phyloP scores from a whole-genome alignment of 2,888 invertebrate species.

The Aromia moschata region DNA sequence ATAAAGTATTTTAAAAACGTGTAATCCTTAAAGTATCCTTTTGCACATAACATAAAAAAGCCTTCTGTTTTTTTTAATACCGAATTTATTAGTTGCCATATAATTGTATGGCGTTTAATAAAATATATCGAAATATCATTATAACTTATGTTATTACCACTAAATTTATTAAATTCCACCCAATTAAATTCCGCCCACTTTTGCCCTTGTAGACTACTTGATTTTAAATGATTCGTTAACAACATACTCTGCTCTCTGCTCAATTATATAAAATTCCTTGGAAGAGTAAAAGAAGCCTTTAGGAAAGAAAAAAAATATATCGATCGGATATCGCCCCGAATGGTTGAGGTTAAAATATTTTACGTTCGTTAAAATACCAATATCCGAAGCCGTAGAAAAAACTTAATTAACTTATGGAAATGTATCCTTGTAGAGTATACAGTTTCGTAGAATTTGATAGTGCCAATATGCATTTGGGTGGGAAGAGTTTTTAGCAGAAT shows the following conservation, averaged over 20 bases:
- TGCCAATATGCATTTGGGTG: neutral
- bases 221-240: neutral
- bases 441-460: neutral
- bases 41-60: too few relatives aligned
- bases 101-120: too few relatives aligned
- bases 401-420: conserved; percentile 1
- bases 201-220: neutral
- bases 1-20: too few relatives aligned
- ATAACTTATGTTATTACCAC: too few relatives aligned
- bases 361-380: conserved; percentile 6
- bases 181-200: too few relatives aligned
- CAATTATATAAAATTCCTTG: neutral
- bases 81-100: too few relatives aligned
- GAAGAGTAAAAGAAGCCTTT: neutral
- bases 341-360: neutral
- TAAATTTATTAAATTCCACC: too few relatives aligned
- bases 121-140: too few relatives aligned
- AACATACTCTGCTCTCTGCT: neutral
- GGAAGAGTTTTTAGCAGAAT: too few relatives aligned
- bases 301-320: neutral
- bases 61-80: too few relatives aligned
- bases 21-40: too few relatives aligned
- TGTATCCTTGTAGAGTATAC: conserved; percentile 2
- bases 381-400: conserved; percentile 7
- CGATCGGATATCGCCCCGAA: neutral